Base-by-base conservation (phyloP, 2,113 vertebrate species). In the Theristicus caerulescens region DNA sequence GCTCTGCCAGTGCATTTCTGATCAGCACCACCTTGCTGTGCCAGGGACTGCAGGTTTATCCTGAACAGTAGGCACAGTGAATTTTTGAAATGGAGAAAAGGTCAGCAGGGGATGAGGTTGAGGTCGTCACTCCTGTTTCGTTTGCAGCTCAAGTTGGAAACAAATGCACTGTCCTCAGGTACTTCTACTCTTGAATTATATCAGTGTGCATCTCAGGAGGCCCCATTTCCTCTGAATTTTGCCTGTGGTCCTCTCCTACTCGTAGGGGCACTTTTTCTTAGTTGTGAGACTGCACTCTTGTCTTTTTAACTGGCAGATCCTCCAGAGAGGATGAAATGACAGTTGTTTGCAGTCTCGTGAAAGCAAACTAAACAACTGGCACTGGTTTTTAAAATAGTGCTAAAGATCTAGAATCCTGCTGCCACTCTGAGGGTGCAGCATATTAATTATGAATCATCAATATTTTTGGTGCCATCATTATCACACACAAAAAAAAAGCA, bases 371-470 rank as follows among this genome's bases (percentile, higher is more conserved):
- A 94, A 96, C 88, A 97, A 94, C 86, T 92, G 87, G 88, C 91
- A 85, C n/a, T 80, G 69, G 22, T 93, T 93, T 85, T 96, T 71
- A 84, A 96, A 96, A 94, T 76, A 84, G 51, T 81, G 49, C 32
- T 92, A 52, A 92, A 90, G 82, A 66, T 70, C 70, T 92, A 91
- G 88, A 95, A 93, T 96, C 81, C 81, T 96, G 66, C 66, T 91
- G 95, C 49, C 80, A 82, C 90, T 97, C 90, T 88, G 71, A 77
- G 85, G 71, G 58, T 86, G 32, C 47, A 84, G 88, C 16, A 46
- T 97, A 94, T 94, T 80, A 95, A 95, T 95, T 94, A 92, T 96
- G 97, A 97, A 79, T 97, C 88, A 95, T 96, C 97, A 95, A 67
- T 96, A 97, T 98, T 95, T 96, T 94, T 81, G 91, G 95, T 97